Evolutionary conservation across 2,888 invertebrate species (phyloP).

Genomic region (Vannuccia rotundouncinata): DNA sequence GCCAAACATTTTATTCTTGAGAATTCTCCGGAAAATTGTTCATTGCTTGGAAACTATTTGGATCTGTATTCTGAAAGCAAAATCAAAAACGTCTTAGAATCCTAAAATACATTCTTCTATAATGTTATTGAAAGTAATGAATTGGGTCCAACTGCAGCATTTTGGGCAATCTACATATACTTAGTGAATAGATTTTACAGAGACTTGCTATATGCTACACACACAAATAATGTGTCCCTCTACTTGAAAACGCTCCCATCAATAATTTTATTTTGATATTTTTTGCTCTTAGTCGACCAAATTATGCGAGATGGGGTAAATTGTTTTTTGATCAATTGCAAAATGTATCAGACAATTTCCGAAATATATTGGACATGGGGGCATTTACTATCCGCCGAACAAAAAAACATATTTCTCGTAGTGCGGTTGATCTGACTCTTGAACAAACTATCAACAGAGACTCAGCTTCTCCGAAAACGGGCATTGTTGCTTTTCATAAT

Average conservation of each 20-base stretch:
- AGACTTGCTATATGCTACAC: not conserved
- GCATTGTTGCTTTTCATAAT: slow-evolving; percentile 37
- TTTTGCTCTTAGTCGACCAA: slow-evolving; percentile 37
- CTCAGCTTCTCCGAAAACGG: slow-evolving; percentile 38
- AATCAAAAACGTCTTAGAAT: no score
- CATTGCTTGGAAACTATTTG: no score
- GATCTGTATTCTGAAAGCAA: no score
- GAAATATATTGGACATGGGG: slow-evolving; percentile 35
- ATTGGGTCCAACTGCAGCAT: not conserved
- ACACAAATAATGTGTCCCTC: not conserved
- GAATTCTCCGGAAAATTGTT: no score
- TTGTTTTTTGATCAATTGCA: slow-evolving; percentile 37
- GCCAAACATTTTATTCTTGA: no score
- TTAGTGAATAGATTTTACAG: not conserved
- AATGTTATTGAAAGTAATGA: slow-evolving; percentile 33
- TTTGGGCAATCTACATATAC: not conserved
- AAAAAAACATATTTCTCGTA: slow-evolving; percentile 36
- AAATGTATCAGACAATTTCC: slow-evolving; percentile 14
- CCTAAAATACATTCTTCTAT: no score
- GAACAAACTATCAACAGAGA: slow-evolving; percentile 39
- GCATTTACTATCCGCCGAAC: slow-evolving; percentile 41
- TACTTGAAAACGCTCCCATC: not conserved
- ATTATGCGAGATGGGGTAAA: slow-evolving; percentile 41
- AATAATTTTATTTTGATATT: not conserved
- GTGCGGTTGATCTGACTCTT: slow-evolving; percentile 39